phyloP scores from a whole-genome alignment of 1,140 invertebrate genomes.

The Rhopalosiphum maidis region DNA sequence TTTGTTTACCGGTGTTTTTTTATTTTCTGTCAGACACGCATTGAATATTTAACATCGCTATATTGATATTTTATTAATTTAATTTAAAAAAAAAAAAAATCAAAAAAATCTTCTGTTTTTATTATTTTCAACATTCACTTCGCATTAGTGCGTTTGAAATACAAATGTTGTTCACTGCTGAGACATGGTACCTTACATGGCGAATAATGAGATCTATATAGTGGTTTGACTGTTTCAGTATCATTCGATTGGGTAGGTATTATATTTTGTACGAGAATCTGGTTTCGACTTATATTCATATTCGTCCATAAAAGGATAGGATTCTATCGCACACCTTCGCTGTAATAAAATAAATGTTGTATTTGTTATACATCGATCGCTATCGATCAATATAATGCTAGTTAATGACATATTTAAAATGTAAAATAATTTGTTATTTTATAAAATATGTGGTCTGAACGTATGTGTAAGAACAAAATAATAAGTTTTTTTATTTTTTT shows the following conservation, averaged over 20 bases:
- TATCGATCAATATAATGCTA: background rate
- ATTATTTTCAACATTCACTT: slow-evolving; percentile 28
- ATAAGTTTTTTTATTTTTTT: too few species aligned
- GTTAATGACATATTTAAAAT: background rate
- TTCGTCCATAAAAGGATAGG: slow-evolving; percentile 36
- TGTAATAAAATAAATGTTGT: slow-evolving; percentile 25
- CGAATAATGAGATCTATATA: slow-evolving; percentile 34
- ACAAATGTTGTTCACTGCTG: background rate
- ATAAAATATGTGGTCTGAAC: background rate
- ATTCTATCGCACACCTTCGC: background rate
- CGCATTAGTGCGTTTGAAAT: background rate
- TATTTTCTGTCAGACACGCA: background rate
- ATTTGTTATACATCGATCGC: background rate
- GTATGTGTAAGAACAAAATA: background rate
- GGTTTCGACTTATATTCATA: background rate
- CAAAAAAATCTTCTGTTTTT: slow-evolving; percentile 9
- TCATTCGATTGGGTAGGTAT: slow-evolving; percentile 20
- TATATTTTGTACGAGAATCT: slow-evolving; percentile 20
- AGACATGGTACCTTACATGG: slow-evolving; percentile 24
- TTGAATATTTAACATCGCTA: background rate
- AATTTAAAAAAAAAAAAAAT: background rate
- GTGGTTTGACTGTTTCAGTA: background rate
- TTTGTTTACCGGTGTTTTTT: background rate
- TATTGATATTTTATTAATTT: background rate
- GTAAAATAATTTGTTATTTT: background rate